Evolutionary conservation across 2,797 vertebrate species (phyloP).

Genomic region (Siniperca undulata): DNA sequence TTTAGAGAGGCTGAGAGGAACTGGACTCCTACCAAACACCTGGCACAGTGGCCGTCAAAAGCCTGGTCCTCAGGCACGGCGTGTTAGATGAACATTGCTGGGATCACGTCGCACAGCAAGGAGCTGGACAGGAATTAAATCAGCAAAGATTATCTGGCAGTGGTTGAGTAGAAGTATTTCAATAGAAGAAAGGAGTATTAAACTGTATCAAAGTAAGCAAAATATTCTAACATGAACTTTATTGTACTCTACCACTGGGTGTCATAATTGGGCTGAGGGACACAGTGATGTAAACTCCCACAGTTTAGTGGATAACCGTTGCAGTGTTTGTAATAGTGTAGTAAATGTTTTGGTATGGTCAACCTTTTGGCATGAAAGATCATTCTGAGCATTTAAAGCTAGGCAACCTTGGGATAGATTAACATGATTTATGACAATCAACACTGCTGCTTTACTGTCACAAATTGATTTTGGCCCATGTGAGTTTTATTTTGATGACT

Average conservation of each 20-base stretch:
- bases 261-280: constrained; percentile 72
- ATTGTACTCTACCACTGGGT: constrained; percentile 70
- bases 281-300: background rate
- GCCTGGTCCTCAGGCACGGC: constrained; percentile 42
- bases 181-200: constrained; percentile 33
- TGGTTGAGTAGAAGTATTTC: constrained; percentile 32
- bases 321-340: background rate
- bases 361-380: constrained; percentile 1
- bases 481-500: constrained; percentile 18
- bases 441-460: constrained; percentile 4
- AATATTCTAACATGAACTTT: constrained; percentile 23
- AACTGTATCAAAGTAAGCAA: constrained; percentile 30
- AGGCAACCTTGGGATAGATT: background rate
- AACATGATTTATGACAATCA: constrained; percentile 13
- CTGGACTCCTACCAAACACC: constrained; percentile 76
- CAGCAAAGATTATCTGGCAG: constrained; percentile 38
- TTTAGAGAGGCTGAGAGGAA: constrained; percentile 53
- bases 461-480: constrained; percentile 5
- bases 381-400: background rate
- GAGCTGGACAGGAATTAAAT: constrained; percentile 33
- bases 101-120: constrained; percentile 47
- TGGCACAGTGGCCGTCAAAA: constrained; percentile 55
- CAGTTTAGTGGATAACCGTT: constrained; percentile 13
- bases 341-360: constrained; percentile 7
- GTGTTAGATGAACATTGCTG: constrained; percentile 32